Conservation (phyloP, 2,113 vertebrate genomes). For the Callocephalon fimbriatum region DNA sequence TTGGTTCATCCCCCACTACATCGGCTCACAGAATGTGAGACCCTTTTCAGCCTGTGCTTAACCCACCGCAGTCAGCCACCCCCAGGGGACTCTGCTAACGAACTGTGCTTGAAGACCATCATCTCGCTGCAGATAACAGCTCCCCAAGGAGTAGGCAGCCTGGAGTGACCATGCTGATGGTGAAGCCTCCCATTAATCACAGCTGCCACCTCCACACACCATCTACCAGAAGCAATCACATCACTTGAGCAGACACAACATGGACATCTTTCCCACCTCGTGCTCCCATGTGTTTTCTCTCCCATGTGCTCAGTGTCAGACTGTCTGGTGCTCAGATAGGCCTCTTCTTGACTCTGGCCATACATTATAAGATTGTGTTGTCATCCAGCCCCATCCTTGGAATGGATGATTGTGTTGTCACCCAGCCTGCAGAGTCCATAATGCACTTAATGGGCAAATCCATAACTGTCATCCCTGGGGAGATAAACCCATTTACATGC, state of each 20-base stretch:
- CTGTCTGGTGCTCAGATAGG: neutral
- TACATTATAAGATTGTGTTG: neutral
- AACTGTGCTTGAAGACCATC: conserved; percentile 26
- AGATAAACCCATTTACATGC: neutral
- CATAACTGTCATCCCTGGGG: neutral
- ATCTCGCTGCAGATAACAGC: neutral
- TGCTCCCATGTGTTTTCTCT: neutral
- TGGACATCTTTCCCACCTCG: neutral
- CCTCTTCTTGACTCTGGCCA: neutral
- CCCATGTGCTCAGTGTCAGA: neutral
- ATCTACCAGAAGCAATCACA: neutral
- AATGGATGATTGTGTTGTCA: neutral
- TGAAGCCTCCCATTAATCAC: conserved; percentile 7
- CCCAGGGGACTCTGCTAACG: neutral
- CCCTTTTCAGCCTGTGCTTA: neutral
- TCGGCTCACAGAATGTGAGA: neutral
- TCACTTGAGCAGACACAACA: neutral
- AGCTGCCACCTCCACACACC: neutral
- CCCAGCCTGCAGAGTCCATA: neutral
- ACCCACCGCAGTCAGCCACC: neutral
- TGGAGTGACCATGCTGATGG: accelerated
- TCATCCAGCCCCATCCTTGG: neutral
- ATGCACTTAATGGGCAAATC: neutral
- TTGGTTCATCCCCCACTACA: neutral
- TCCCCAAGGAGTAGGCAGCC: neutral